phyloP scores from a whole-genome alignment of 2,797 vertebrate genomes.

The Ataeniobius toweri region DNA sequence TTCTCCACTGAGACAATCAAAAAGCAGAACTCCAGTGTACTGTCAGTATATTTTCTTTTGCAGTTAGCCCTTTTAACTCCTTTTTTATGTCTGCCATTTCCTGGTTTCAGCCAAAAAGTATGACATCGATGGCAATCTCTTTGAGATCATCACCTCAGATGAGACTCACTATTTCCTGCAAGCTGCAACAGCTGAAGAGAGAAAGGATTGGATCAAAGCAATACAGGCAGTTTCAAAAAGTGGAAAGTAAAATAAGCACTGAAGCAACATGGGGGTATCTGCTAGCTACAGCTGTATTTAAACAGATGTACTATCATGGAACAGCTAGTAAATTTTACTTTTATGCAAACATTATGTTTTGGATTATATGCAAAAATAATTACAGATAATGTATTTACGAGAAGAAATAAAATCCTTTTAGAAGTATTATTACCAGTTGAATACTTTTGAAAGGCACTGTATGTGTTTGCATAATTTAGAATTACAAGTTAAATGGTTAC shows the following conservation, averaged over 20 bases:
- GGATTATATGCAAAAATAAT: background rate
- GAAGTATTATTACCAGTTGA: background rate
- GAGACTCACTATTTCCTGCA: constrained; percentile 93
- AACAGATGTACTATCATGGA: background rate
- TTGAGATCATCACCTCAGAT: constrained; percentile 96
- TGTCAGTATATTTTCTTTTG: constrained; percentile 14
- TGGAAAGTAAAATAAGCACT: constrained; percentile 83
- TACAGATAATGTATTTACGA: background rate
- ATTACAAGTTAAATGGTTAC: background rate
- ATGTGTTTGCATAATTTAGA: background rate
- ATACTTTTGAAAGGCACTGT: background rate
- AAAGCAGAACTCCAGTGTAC: constrained; percentile 18
- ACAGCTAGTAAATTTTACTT: background rate
- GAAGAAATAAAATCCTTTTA: background rate
- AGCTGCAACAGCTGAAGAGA: constrained; percentile 87
- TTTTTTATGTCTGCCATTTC: background rate
- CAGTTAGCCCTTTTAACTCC: background rate
- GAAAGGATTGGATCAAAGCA: constrained; percentile 94
- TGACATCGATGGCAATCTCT: constrained; percentile 89
- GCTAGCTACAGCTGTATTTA: background rate
- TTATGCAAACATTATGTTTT: constrained; percentile 15
- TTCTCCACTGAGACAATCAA: constrained; percentile 9
- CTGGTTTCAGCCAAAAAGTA: constrained; percentile 84
- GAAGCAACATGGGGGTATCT: constrained; percentile 5
- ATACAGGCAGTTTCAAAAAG: constrained; percentile 88